Conservation (phyloP, 2,888 invertebrate genomes). For the Cordilura impudica region DNA sequence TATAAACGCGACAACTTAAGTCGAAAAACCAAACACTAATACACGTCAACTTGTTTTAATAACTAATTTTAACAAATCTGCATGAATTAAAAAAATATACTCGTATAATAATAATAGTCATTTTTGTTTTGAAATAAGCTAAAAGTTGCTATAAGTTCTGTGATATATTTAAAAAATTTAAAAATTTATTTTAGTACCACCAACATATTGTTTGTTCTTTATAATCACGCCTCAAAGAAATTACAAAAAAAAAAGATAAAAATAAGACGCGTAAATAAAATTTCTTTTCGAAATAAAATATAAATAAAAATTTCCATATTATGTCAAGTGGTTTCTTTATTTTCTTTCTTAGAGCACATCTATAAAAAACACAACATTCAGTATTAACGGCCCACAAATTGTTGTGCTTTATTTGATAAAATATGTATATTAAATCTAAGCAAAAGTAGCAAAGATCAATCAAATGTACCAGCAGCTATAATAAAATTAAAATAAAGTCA, state of each 20-base stretch:
- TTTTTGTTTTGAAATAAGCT: no score
- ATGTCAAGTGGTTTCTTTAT: neutral
- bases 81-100: no score
- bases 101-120: no score
- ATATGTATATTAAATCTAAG: constrained; percentile 7
- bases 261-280: neutral
- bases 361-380: neutral
- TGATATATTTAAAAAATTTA: no score
- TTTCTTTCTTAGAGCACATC: neutral
- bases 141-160: no score
- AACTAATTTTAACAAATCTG: no score
- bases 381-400: neutral
- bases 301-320: neutral
- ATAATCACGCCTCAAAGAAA: neutral
- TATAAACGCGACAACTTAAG: no score
- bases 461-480: constrained; percentile 31
- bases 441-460: constrained; percentile 39
- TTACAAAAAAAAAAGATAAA: neutral
- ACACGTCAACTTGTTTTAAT: no score
- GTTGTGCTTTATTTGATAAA: neutral
- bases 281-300: neutral
- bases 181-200: no score
- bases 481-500: neutral
- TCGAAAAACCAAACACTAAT: no score
- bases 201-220: no score